phyloP scores from a whole-genome alignment of 2,888 invertebrate genomes.

The Chouioia cunea region DNA sequence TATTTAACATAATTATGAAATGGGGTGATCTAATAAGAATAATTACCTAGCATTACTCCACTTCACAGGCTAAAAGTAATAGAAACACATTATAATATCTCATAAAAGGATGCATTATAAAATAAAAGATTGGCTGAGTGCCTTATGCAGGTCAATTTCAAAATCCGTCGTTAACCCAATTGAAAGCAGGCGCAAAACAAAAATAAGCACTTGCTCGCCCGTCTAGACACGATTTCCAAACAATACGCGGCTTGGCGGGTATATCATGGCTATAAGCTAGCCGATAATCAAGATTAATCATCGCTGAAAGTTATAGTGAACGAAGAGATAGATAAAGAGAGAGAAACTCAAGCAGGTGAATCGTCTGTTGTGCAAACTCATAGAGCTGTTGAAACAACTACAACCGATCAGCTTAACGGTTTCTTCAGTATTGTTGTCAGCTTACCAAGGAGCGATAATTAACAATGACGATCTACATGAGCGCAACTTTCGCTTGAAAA shows the following conservation, averaged over 20 bases:
- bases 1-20: no score
- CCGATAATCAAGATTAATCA: constrained; percentile 18
- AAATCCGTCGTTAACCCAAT: constrained; percentile 9
- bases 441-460: constrained; percentile 19
- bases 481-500: constrained; percentile 1
- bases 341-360: constrained; percentile 5
- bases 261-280: no score
- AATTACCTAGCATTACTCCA: no score
- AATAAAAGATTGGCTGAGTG: no score
- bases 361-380: constrained; percentile 11
- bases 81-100: no score
- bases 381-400: constrained; percentile 19
- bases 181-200: background rate
- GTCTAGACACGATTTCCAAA: no score
- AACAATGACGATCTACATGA: constrained; percentile 11
- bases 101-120: no score
- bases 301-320: background rate
- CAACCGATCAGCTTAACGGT: background rate
- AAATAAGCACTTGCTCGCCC: no score
- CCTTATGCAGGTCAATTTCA: background rate
- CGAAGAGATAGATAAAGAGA: background rate
- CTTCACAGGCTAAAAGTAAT: no score
- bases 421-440: constrained; percentile 14
- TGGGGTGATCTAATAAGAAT: no score
- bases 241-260: no score